Conservation (phyloP, 2,888 invertebrate species). For the Icerya purchasi region DNA sequence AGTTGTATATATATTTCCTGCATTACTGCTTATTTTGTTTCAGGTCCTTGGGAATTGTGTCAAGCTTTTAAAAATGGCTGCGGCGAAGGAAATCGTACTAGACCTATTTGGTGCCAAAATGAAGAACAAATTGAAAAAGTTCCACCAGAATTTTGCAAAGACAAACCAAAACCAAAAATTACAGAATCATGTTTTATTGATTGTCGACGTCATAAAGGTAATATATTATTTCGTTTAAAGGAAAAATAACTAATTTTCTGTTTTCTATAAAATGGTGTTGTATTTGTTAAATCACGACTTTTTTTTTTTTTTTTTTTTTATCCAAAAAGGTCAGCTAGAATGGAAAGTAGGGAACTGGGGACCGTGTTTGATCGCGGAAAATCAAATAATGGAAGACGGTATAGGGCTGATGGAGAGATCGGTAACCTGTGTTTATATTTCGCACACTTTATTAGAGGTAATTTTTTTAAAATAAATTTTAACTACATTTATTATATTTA, state of each 20-base stretch:
- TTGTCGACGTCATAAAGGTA: conserved; percentile 22
- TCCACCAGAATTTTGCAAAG: conserved; percentile 19
- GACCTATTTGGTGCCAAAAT: conserved; percentile 22
- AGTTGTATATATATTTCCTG: not conserved
- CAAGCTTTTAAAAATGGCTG: conserved; percentile 19
- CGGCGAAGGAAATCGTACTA: conserved; percentile 20
- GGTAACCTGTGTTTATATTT: conserved; percentile 22
- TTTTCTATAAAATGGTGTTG: too few relatives aligned
- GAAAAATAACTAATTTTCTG: not conserved
- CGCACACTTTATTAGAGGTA: conserved; percentile 20
- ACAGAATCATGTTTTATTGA: conserved; percentile 22
- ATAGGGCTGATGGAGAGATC: conserved; percentile 22
- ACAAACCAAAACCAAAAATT: conserved; percentile 18
- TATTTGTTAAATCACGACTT: too few relatives aligned
- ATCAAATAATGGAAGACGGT: conserved; percentile 16
- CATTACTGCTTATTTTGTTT: conserved; percentile 2
- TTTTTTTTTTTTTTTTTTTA: not conserved
- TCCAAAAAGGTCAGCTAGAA: conserved; percentile 21
- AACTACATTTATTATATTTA: too few relatives aligned
- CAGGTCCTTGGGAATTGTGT: conserved; percentile 21
- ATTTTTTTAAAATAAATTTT: conserved; percentile 5
- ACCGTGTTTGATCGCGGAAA: conserved; percentile 20
- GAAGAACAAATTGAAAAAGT: conserved; percentile 19
- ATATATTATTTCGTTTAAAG: not conserved
- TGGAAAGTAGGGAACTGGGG: conserved; percentile 23